Evolutionary conservation across 2,888 invertebrate species (phyloP), one percentile per base, ranked within the genome.

Genomic region (Apamea crenata): DNA sequence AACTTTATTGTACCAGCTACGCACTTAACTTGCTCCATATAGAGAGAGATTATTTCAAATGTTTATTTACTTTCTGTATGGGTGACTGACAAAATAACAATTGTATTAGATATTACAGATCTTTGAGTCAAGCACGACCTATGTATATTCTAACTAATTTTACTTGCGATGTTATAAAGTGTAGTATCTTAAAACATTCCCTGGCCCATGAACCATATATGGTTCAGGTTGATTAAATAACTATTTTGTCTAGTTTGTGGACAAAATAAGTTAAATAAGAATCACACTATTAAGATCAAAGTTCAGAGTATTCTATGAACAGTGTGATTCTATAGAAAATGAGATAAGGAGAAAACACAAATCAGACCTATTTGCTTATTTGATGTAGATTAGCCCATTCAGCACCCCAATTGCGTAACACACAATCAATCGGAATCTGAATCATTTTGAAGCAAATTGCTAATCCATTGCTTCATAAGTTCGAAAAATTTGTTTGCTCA

Each of bases 1-100:
- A 91, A 91, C 88, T 91, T 91, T 92, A 92, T 91, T 91, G 88
- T 76, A 74, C 81, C 83, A 83, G 83, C 71, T 77, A 87, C 80
- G 73, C 77, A 87, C 69, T 86, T 83, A 78, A 80, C 73, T 69
- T 77, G 72, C 76, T 72, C 76, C 70, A 74, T 80, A 79, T 79
- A 74, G 50, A 69, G 72, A 71, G 79, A 84, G 63, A 77, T 77
- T 69, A 81, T 81, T 81, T 76, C n/a, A 40, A 76, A 78, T 78
- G 61, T 76, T 81, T 68, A 47, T 76, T 59, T 53, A 76, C 44
- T 72, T 80, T 74, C 25, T 32, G 66, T 59, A 36, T n/a, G 8
- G 25, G 50, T 25, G 25, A 14, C 61, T n/a, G 36, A 32, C 16
- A 14, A 69, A 47, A 69, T 69, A 69, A 50, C 14, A 50, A 50